Conservation (phyloP, 2,888 invertebrate genomes). For the Pheosia tremula region DNA sequence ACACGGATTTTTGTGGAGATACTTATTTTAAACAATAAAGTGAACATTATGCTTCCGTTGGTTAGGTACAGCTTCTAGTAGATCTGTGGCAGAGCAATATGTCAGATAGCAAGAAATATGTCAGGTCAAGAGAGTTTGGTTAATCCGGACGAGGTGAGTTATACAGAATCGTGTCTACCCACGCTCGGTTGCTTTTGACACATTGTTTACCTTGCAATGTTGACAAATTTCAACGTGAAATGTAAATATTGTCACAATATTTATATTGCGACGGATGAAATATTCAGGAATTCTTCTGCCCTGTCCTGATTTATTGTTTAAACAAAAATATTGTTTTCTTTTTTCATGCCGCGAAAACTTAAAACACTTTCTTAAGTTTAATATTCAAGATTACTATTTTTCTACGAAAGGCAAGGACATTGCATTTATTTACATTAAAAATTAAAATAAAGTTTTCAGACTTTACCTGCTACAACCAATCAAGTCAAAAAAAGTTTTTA, state of each 20-base stretch:
- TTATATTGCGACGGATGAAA: constrained; percentile 14
- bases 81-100: constrained; percentile 13
- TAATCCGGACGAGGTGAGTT: constrained; percentile 19
- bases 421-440: no score
- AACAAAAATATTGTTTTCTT: constrained; percentile 8
- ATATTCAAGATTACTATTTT: no score
- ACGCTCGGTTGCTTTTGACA: constrained; percentile 24
- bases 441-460: no score
- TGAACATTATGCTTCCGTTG: constrained; percentile 6
- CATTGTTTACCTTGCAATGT: constrained; percentile 25
- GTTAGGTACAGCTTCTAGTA: not conserved
- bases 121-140: constrained; percentile 20
- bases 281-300: constrained; percentile 21
- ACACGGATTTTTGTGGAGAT: constrained; percentile 32
- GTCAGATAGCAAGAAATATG: constrained; percentile 20
- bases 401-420: no score
- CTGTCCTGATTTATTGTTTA: constrained; percentile 16
- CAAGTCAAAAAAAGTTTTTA: no score
- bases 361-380: not conserved
- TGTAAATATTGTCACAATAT: constrained; percentile 21
- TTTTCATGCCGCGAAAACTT: not conserved
- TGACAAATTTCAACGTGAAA: constrained; percentile 20
- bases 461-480: no score
- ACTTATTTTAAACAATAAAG: constrained; percentile 42
- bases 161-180: constrained; percentile 20